Conservation (phyloP, 2,113 vertebrate species). For the Stegastes partitus region DNA sequence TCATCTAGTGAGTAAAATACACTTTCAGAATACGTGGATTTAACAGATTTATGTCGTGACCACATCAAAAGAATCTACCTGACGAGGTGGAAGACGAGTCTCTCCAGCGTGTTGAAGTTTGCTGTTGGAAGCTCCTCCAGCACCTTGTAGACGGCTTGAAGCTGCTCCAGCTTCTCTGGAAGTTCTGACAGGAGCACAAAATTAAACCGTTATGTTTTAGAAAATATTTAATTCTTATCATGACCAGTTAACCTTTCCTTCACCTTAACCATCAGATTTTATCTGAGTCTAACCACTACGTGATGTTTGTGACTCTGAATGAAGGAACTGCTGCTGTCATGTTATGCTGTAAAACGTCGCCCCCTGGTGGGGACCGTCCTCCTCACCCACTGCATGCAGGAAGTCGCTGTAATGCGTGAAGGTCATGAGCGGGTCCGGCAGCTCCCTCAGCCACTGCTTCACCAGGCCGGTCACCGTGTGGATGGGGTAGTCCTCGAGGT, state of each 20-base stretch:
- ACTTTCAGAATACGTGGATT: neutral
- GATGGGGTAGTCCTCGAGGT: slow-evolving; percentile 94
- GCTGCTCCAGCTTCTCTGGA: slow-evolving; percentile 94
- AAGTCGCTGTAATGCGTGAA: slow-evolving; percentile 94
- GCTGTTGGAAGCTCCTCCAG: slow-evolving; percentile 92
- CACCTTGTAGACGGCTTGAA: slow-evolving; percentile 91
- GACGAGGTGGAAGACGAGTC: slow-evolving; percentile 96
- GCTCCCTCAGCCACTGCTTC: slow-evolving; percentile 96
- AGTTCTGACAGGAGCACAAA: slow-evolving; percentile 84
- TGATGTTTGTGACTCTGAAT: no score
- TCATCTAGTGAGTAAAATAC: no score
- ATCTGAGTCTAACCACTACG: no score
- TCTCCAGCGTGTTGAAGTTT: slow-evolving; percentile 92
- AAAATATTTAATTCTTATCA: neutral
- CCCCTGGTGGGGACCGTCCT: slow-evolving; percentile 10
- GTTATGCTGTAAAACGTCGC: slow-evolving; percentile 27
- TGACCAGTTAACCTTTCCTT: neutral
- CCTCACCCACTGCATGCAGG: slow-evolving; percentile 93
- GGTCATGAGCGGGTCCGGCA: slow-evolving; percentile 97
- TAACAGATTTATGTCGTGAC: neutral
- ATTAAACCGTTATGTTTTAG: neutral
- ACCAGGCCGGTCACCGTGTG: slow-evolving; percentile 95
- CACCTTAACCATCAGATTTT: no score
- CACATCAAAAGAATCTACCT: slow-evolving; percentile 82
- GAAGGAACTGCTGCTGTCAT: no score